Base-by-base conservation (phyloP, 2,888 invertebrate species). In the Euphydryas editha region DNA sequence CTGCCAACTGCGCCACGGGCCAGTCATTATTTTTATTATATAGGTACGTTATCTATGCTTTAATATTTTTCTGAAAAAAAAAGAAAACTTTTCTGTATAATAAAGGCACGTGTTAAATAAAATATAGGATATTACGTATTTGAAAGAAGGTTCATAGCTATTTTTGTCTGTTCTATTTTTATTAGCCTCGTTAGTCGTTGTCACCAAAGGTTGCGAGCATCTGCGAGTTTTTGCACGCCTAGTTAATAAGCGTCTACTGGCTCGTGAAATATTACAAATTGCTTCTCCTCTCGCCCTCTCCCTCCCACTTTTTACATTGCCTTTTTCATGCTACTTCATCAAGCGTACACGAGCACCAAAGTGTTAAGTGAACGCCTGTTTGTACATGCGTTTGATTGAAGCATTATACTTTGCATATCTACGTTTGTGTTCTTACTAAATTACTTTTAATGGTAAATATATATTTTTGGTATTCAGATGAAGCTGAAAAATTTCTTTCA, bases 191-290 rank as follows among this genome's bases (percentile, higher is more conserved):
- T 58, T 63, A 49, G 57, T 63, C 63, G 47, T 51, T 64, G 65
- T 65, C 57, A 61, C 68, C 68, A 72, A 76, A 70, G 67, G 86
- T 87, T 85, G 78, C 67, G 72, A 71, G 71, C 79, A 76, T 71
- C 88, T 84, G 85, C 65, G 75, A 81, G 87, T 84, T 90, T 92
- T 92, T 92, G 88, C 87, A 86, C 89, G 87, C 86, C 90, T 90
- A 84, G 90, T 88, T 92, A 92, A 92, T 92, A 92, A 92, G 92
- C 87, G 90, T 86, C 90, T 91, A 90, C 92, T 92, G 92, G 91
- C 79, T 90, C 92, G 92, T 92, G 92, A 92, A 92, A 92, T 92
- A 90, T 92, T 89, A 92, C 92, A 92, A 92, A 92, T 92, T 92
- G 92, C 89, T 83, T 85, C 86, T 80, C 85, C 83, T 75, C 78